These are phyloP conservation scores for Austrofundulus limnaeus DNA, from an alignment of 2,113 vertebrate genomes.

Conservation along the genomic window DNA sequence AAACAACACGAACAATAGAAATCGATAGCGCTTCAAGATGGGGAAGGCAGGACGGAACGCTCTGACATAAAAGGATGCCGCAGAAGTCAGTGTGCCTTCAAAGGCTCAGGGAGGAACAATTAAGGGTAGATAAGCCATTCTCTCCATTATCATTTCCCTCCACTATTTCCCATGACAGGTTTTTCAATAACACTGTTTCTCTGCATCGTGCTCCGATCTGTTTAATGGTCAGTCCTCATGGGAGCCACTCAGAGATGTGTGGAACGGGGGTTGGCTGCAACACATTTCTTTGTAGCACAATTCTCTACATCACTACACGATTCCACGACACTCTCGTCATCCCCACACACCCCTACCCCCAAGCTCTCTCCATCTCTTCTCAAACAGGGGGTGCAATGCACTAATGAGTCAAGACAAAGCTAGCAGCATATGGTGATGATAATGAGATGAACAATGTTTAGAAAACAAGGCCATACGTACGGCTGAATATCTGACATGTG, in stretches of 20 bases:
- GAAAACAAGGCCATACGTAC: conserved; percentile 61
- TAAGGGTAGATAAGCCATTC: conserved; percentile 63
- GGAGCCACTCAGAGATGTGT: conserved; percentile 33
- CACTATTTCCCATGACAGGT: conserved; percentile 54
- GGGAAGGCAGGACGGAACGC: conserved; percentile 54
- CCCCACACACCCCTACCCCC: not conserved
- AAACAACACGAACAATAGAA: conserved; percentile 57
- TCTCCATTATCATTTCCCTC: conserved; percentile 42
- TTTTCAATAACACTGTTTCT: conserved; percentile 50
- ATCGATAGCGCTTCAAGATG: conserved; percentile 56
- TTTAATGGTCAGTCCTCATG: conserved; percentile 54
- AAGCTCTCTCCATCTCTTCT: conserved; percentile 23
- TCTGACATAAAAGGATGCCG: conserved; percentile 39
- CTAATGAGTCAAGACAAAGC: conserved; percentile 64
- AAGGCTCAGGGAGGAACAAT: conserved; percentile 66
- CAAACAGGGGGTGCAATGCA: conserved; percentile 49
- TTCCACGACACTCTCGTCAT: conserved; percentile 1
- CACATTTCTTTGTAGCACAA: conserved; percentile 5
- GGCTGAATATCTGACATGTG: conserved; percentile 43
- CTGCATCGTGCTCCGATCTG: conserved; percentile 38
- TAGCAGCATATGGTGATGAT: conserved; percentile 68
- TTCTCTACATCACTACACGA: conserved; percentile 32
- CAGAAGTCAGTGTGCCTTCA: conserved; percentile 55
- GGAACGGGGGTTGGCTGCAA: conserved; percentile 26
- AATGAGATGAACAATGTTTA: conserved; percentile 70